A percentile compares a stretch with the other conserved stretches of the same genome.
phyloP scores from a whole-genome alignment of 2,888 invertebrate genomes.

The Spatulosminthurus flaviceps region DNA sequence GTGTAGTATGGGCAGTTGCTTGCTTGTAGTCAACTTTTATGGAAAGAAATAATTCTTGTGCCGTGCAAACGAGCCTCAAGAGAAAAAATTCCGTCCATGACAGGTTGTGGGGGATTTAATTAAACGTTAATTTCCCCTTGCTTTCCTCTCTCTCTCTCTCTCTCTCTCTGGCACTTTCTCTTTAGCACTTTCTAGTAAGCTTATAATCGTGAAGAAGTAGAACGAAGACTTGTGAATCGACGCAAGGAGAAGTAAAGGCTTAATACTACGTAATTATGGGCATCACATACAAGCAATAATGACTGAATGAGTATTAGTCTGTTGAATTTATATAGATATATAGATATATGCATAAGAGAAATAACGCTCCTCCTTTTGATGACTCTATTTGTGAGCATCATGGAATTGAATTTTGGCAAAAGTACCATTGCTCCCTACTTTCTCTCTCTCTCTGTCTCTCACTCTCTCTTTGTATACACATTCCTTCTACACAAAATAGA shows the following conservation, averaged over 20 bases:
- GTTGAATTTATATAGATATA: too few relatives aligned
- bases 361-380: not conserved
- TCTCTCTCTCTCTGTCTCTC: too few relatives aligned
- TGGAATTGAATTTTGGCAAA: not conserved
- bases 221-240: too few relatives aligned
- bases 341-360: not conserved
- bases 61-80: not conserved
- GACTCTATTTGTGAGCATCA: not conserved
- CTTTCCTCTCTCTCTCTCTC: too few relatives aligned
- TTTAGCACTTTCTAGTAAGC: too few relatives aligned
- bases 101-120: conserved; percentile 2
- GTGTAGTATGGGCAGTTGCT: too few relatives aligned
- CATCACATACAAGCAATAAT: conserved; percentile 18
- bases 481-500: too few relatives aligned
- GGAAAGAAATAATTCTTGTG: conserved; percentile 15
- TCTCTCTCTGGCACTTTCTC: too few relatives aligned
- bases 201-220: too few relatives aligned
- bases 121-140: conserved; percentile 1
- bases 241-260: not conserved
- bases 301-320: not conserved
- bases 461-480: too few relatives aligned
- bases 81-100: not conserved
- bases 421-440: too few relatives aligned
- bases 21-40: too few relatives aligned
- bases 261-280: not conserved